Percentiles rank a stretch among this genome's conserved stretches.
Evolutionary conservation across 2,888 invertebrate genomes (phyloP).

Genomic region (Priapulus caudatus): DNA sequence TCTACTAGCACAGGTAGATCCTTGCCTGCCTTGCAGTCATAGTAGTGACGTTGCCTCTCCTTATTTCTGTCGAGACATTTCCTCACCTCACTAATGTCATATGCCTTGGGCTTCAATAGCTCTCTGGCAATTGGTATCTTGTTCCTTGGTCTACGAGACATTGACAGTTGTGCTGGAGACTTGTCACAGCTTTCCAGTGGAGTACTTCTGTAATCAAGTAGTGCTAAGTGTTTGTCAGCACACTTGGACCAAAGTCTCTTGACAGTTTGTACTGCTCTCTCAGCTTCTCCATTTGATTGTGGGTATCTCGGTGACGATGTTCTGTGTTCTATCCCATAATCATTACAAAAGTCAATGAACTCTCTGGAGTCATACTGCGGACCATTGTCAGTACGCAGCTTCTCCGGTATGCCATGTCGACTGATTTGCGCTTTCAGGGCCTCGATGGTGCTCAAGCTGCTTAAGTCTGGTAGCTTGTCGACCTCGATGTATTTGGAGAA

Average conservation of each 20-base stretch:
- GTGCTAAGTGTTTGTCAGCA: conserved; percentile 16
- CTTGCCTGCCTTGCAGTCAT: neutral
- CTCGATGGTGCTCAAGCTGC: conserved; percentile 12
- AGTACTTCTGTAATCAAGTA: conserved; percentile 19
- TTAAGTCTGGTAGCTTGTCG: conserved; percentile 12
- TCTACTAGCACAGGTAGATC: neutral
- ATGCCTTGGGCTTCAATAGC: conserved; percentile 5
- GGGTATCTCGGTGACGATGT: conserved; percentile 22
- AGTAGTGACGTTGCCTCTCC: neutral
- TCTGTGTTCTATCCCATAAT: conserved; percentile 18
- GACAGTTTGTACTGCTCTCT: conserved; percentile 22
- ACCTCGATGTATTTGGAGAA: conserved; percentile 20
- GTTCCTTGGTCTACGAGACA: neutral
- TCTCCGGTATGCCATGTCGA: conserved; percentile 15
- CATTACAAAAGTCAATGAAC: conserved; percentile 18
- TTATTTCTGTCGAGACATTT: neutral
- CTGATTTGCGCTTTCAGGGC: conserved; percentile 16
- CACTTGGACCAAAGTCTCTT: conserved; percentile 21
- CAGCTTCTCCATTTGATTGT: conserved; percentile 22
- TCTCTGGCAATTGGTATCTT: neutral
- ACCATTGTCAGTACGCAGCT: conserved; percentile 15
- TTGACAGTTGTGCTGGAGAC: neutral
- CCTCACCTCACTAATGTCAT: neutral
- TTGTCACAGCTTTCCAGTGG: conserved; percentile 1
- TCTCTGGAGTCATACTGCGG: conserved; percentile 17